phyloP scores from a whole-genome alignment of 92 coral and sea anemone species.

The Micromussa lordhowensis region DNA sequence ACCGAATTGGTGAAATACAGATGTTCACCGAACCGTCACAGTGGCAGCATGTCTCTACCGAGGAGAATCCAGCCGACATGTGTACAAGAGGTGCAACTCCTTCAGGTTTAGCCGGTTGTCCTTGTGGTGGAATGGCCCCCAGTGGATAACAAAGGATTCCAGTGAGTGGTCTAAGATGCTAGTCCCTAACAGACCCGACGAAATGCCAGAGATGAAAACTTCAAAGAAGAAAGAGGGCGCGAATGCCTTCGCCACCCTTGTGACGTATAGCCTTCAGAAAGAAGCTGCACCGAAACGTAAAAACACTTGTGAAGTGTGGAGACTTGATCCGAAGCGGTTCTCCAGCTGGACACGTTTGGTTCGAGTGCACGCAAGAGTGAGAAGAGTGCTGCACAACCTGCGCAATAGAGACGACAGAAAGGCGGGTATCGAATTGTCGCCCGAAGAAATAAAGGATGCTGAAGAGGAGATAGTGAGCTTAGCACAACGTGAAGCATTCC shows the following conservation, averaged over 20 bases:
- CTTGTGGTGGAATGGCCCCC: neutral
- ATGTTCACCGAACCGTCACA: constrained; percentile 49
- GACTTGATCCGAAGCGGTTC: no score
- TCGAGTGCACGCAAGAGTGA: neutral
- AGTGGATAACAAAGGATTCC: no score
- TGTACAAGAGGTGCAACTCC: constrained; percentile 51
- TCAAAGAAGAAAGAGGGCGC: no score
- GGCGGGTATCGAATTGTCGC: neutral
- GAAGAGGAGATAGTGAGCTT: constrained; percentile 3
- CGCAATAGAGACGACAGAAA: neutral
- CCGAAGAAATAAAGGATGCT: constrained; percentile 12
- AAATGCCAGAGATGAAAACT: no score
- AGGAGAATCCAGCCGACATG: constrained; percentile 67
- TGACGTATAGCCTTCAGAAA: no score
- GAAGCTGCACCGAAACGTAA: no score
- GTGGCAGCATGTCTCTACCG: constrained; percentile 71
- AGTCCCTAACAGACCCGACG: no score
- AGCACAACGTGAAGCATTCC: constrained; percentile 11
- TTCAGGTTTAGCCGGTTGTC: constrained; percentile 23
- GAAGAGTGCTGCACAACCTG: neutral
- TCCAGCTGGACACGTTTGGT: no score
- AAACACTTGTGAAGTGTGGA: no score
- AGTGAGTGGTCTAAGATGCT: no score
- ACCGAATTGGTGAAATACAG: constrained; percentile 73
- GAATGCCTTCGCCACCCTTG: no score